A percentile compares a stretch with the other conserved stretches of the same genome.
These are phyloP conservation scores for Luidia sarsii DNA, from an alignment of 53 echinoderm and acorn worm genomes.

Conservation along the genomic window DNA sequence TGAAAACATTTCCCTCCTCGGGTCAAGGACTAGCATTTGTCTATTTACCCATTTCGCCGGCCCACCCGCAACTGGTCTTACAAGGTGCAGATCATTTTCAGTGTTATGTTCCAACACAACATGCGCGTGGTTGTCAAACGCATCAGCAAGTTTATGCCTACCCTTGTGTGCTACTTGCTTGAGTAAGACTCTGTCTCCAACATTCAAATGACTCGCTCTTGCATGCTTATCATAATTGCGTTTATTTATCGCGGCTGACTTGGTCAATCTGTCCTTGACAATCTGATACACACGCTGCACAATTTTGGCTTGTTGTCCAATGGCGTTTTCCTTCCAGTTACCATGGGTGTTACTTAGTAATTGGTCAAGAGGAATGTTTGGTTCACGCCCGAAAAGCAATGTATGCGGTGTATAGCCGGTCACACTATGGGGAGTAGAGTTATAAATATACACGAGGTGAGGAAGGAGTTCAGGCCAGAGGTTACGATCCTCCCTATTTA, in stretches of 20 bases:
- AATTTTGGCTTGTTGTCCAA: neutral
- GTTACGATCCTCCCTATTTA: neutral
- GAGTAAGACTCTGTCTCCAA: too few relatives aligned
- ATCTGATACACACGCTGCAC: too few relatives aligned
- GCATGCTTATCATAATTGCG: too few relatives aligned
- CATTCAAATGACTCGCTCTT: too few relatives aligned
- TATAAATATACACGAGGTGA: slow-evolving; percentile 53
- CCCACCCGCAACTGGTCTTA: neutral
- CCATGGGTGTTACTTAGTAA: neutral
- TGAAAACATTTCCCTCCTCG: too few relatives aligned
- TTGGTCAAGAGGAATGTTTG: neutral
- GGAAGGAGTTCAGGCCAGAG: slow-evolving; percentile 42
- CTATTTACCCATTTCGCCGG: neutral
- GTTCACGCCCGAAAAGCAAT: neutral
- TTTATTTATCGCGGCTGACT: too few relatives aligned
- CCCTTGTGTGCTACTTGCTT: too few relatives aligned
- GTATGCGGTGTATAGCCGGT: slow-evolving; percentile 5
- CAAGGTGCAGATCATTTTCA: neutral
- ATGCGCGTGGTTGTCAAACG: neutral
- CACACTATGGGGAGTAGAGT: slow-evolving; percentile 11
- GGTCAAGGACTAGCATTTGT: neutral
- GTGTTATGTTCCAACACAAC: neutral
- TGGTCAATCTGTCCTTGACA: too few relatives aligned
- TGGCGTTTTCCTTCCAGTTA: slow-evolving; percentile 3
- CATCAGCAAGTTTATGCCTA: neutral